phyloP scores from a whole-genome alignment of 2,888 invertebrate genomes.

The Crematogaster levior region DNA sequence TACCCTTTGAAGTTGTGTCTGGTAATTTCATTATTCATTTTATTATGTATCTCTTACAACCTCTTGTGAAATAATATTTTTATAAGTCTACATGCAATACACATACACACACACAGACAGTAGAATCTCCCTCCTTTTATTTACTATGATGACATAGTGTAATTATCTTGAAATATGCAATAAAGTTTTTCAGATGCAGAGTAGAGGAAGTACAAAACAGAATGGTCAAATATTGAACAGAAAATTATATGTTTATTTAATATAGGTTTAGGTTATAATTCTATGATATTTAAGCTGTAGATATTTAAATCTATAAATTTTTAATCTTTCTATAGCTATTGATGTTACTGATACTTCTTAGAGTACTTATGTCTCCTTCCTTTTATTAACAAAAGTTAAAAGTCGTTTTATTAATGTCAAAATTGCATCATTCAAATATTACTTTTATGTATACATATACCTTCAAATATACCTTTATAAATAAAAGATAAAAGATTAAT shows the following conservation, averaged over 20 bases:
- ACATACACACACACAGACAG: too few species aligned
- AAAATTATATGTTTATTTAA: not conserved
- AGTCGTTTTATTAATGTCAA: too few species aligned
- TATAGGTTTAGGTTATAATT: not conserved
- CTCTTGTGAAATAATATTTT: conserved; percentile 1
- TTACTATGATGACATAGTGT: not conserved
- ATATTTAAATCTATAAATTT: not conserved
- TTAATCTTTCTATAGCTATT: not conserved
- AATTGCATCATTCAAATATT: too few species aligned
- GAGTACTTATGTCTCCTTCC: not conserved
- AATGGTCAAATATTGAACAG: not conserved
- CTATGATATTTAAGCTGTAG: not conserved
- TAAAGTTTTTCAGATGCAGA: not conserved
- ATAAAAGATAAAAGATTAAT: not conserved
- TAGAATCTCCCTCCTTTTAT: too few species aligned
- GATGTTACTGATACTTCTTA: not conserved
- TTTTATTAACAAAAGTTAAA: too few species aligned
- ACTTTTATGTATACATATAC: too few species aligned
- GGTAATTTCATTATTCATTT: conserved; percentile 23
- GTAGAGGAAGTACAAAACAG: not conserved
- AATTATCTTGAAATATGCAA: conserved; percentile 19
- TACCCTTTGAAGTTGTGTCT: not conserved
- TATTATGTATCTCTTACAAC: not conserved
- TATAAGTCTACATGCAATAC: not conserved
- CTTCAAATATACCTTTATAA: too few species aligned